Conservation (phyloP, 1,140 invertebrate species). For the Calliphora vicina region DNA sequence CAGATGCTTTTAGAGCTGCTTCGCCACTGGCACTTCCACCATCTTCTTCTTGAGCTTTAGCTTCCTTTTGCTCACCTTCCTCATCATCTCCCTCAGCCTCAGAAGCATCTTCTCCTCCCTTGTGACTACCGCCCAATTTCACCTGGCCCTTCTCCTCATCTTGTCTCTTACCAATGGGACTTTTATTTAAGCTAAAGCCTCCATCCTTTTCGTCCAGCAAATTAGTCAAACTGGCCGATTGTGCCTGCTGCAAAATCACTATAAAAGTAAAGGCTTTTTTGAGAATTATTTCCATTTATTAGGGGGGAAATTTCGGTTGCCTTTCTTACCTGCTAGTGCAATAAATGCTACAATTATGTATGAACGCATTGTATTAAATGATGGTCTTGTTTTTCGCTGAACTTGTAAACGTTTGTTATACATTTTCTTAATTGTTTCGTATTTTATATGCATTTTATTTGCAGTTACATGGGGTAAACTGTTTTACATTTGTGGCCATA, state of each 20-base stretch:
- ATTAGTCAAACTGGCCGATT: not conserved
- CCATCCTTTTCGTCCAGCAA: too few species aligned
- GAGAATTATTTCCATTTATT: not conserved
- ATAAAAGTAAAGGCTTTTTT: not conserved
- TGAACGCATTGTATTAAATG: not conserved
- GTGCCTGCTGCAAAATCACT: not conserved
- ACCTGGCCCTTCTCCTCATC: too few species aligned
- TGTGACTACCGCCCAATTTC: too few species aligned
- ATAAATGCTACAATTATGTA: conserved; percentile 4
- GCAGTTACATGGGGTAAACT: not conserved
- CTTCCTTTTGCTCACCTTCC: not conserved
- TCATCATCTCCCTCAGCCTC: not conserved
- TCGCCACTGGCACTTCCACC: too few species aligned
- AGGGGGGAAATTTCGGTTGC: not conserved
- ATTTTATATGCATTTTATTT: not conserved
- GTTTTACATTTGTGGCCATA: not conserved
- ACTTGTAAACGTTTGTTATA: not conserved
- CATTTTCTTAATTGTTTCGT: not conserved
- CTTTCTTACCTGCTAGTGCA: not conserved
- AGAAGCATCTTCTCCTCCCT: not conserved
- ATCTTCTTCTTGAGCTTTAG: too few species aligned
- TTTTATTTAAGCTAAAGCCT: too few species aligned
- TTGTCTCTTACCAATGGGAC: not conserved
- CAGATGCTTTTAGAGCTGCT: too few species aligned
- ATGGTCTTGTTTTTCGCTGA: not conserved